Conservation (phyloP, 1,140 invertebrate species). For the Lucilia sericata region DNA sequence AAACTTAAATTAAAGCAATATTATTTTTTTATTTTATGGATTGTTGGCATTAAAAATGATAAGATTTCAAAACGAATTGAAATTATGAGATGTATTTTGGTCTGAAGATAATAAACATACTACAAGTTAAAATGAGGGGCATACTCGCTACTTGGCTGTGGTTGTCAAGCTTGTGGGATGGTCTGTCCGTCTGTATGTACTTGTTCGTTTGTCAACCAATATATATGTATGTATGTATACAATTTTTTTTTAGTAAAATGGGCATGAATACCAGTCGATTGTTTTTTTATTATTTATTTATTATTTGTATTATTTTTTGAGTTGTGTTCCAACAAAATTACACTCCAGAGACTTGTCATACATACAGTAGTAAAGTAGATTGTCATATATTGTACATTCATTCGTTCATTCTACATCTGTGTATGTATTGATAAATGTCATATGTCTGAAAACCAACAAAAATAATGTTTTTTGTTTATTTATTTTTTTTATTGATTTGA, state of each 20-base stretch:
- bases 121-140: not conserved
- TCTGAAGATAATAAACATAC: too few species aligned
- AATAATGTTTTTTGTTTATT: not conserved
- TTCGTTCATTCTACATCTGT: not conserved
- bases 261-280: not conserved
- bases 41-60: constrained; percentile 34
- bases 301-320: not conserved
- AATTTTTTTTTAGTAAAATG: not conserved
- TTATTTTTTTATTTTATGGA: constrained; percentile 30
- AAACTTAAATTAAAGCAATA: not conserved
- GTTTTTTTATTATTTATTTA: constrained; percentile 11
- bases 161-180: not conserved
- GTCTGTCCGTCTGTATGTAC: not conserved
- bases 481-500: constrained; percentile 38
- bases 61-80: constrained; percentile 27
- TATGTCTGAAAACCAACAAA: constrained; percentile 6
- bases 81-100: not conserved
- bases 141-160: not conserved
- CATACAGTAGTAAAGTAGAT: not conserved
- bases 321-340: constrained; percentile 12
- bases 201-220: not conserved
- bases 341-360: constrained; percentile 9
- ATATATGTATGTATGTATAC: not conserved
- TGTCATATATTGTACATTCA: not conserved
- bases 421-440: not conserved